These are phyloP conservation scores for Zapornia atra DNA, from an alignment of 2,113 vertebrate species.

Conservation along the genomic window DNA sequence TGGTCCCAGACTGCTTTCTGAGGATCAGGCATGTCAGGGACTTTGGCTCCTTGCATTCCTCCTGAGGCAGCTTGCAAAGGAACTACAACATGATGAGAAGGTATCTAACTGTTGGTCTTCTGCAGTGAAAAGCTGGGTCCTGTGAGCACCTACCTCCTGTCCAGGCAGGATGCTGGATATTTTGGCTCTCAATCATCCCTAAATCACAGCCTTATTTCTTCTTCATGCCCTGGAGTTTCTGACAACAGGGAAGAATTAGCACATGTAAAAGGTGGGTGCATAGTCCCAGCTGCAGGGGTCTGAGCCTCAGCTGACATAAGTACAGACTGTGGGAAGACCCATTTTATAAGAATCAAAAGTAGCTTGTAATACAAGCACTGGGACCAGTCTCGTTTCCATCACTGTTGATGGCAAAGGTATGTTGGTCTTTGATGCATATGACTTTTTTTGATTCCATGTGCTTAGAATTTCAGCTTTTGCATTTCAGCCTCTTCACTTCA, in stretches of 20 bases:
- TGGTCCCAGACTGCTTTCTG: neutral
- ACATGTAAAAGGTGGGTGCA: neutral
- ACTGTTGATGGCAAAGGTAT: neutral
- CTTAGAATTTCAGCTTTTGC: neutral
- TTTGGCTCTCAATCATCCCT: no score
- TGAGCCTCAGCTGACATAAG: neutral
- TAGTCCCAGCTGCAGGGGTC: neutral
- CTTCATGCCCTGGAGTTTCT: neutral
- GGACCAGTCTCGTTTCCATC: neutral
- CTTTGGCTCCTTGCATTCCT: neutral
- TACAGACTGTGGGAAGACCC: rapidly evolving
- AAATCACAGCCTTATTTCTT: neutral
- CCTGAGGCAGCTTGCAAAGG: neutral
- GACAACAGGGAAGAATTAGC: neutral
- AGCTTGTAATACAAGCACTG: neutral
- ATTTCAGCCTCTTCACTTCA: neutral
- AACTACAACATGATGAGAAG: neutral
- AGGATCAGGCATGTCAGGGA: neutral
- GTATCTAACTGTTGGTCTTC: neutral
- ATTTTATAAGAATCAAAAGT: neutral
- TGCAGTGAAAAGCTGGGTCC: neutral
- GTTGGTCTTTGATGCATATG: neutral
- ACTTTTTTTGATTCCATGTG: neutral
- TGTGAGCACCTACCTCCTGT: neutral
- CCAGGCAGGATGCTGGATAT: neutral